Percentiles rank a stretch among this genome's conserved stretches.
phyloP scores from a whole-genome alignment of 2,888 invertebrate genomes.

The Volucella inflata region DNA sequence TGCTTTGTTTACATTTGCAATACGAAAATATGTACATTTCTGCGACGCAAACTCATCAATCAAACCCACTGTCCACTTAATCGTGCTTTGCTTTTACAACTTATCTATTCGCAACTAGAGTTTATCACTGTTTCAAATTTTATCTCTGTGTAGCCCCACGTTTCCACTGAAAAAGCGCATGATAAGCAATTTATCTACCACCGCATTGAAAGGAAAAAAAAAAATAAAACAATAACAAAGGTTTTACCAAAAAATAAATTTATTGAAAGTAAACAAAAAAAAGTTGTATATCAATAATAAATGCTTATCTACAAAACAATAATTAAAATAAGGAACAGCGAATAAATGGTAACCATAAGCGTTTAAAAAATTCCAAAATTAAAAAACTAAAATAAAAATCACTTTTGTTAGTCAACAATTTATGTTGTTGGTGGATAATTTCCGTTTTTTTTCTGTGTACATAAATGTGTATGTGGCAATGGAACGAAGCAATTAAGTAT shows the following conservation, averaged over 20 bases:
- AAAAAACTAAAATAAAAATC: slow-evolving; percentile 1
- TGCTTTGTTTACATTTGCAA: no score
- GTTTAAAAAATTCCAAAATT: not conserved
- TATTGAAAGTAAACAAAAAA: slow-evolving; percentile 51
- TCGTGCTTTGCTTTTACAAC: no score
- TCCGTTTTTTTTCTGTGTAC: not conserved
- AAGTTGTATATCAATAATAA: slow-evolving; percentile 12
- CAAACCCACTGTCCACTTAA: no score
- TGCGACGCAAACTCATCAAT: no score
- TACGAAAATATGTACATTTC: no score
- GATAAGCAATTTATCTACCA: slow-evolving; percentile 41
- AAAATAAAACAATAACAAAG: slow-evolving; percentile 57
- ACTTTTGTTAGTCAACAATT: slow-evolving; percentile 46
- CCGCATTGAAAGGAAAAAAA: slow-evolving; percentile 25
- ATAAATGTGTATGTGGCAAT: slow-evolving; percentile 16
- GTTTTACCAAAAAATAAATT: slow-evolving; percentile 49
- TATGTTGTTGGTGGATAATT: slow-evolving; percentile 21
- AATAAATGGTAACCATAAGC: slow-evolving; percentile 18
- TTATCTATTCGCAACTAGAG: no score
- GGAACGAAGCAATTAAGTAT: slow-evolving; percentile 34
- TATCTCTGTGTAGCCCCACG: slow-evolving; percentile 9
- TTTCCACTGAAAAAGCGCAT: not conserved
- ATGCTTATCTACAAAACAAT: slow-evolving; percentile 32
- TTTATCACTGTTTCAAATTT: not conserved
- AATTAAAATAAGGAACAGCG: slow-evolving; percentile 30